phyloP scores from a whole-genome alignment of 2,888 invertebrate genomes.

The Athalia cordata region DNA sequence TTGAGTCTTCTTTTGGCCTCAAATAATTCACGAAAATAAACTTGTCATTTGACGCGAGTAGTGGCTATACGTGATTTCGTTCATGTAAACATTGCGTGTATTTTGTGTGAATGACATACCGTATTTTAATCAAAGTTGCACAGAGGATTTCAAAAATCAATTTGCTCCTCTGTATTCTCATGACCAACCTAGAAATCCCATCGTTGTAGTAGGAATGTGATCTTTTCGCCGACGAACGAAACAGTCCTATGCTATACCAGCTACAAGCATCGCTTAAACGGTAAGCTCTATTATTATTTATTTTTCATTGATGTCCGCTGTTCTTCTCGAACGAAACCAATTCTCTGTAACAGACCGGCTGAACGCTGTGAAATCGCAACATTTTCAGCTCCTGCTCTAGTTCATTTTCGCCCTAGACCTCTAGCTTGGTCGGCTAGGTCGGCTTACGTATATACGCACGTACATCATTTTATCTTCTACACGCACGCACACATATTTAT shows the following conservation, averaged over 20 bases:
- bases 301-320: no score
- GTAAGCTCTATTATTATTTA: no score
- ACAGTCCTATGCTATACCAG: conserved; percentile 35
- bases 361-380: no score
- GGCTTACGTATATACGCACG: no score
- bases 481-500: no score
- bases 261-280: no score
- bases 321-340: no score
- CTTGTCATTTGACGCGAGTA: conserved; percentile 51
- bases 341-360: no score
- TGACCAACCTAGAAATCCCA: background rate
- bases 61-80: conserved; percentile 53
- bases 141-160: conserved; percentile 18
- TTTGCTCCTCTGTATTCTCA: background rate
- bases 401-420: no score
- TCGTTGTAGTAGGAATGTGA: background rate
- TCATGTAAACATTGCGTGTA: conserved; percentile 59
- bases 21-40: background rate
- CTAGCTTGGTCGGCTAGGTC: no score
- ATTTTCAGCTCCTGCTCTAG: no score
- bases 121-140: conserved; percentile 21
- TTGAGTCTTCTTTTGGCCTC: background rate
- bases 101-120: conserved; percentile 49
- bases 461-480: no score
- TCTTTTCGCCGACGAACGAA: conserved; percentile 51